Evolutionary conservation across 2,888 invertebrate species (phyloP).

Genomic region (Dioctria linearis): DNA sequence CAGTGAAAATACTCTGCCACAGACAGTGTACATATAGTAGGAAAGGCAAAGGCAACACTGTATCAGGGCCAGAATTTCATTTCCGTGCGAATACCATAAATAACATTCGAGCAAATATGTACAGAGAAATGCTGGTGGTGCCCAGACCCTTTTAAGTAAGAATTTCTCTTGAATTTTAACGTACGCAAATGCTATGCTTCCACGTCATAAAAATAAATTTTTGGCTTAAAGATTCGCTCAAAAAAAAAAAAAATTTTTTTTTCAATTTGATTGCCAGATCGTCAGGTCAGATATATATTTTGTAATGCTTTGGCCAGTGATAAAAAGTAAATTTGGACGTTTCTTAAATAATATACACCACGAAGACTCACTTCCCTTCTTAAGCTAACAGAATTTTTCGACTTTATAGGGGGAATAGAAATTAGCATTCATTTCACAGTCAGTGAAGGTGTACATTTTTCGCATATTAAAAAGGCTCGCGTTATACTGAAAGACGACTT

Average conservation of each 20-base stretch:
- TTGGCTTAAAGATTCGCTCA: no score
- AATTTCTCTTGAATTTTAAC: neutral
- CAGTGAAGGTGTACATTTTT: neutral
- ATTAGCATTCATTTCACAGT: conserved; percentile 11
- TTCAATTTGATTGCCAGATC: no score
- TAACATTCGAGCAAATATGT: conserved; percentile 33
- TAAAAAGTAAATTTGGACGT: conserved; percentile 11
- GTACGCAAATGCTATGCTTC: no score
- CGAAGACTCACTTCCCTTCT: neutral
- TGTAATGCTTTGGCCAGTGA: neutral
- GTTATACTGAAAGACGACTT: neutral
- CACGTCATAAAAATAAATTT: no score
- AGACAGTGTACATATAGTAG: no score
- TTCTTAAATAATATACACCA: conserved; percentile 31
- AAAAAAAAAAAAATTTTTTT: no score
- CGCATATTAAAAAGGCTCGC: conserved; percentile 19
- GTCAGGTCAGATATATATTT: neutral
- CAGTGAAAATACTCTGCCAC: no score
- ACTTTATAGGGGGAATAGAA: neutral
- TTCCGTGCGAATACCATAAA: conserved; percentile 34
- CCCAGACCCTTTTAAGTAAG: neutral
- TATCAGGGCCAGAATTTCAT: conserved; percentile 30
- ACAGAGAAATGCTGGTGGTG: neutral
- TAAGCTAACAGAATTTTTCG: neutral
- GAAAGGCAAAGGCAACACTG: neutral